Conservation (phyloP, 2,113 vertebrate genomes). For the Panthera uncia region DNA sequence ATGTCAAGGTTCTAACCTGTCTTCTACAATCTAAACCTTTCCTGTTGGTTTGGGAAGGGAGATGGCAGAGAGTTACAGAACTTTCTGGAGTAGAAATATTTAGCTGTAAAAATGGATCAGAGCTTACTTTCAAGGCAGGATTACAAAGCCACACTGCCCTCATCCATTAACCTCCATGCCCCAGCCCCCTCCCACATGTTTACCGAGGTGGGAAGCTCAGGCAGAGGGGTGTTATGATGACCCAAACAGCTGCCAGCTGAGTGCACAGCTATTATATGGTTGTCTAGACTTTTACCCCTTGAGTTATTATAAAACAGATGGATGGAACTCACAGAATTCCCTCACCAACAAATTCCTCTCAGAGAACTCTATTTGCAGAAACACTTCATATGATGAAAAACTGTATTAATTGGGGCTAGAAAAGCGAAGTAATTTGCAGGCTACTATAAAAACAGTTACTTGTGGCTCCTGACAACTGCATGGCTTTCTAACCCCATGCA, state of each 20-base stretch:
- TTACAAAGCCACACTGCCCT: conserved; percentile 18
- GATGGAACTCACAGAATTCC: not conserved
- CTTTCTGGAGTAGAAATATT: not conserved
- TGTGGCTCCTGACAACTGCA: not conserved
- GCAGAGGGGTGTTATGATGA: not conserved
- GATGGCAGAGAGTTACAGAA: not conserved
- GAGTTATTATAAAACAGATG: conserved; percentile 69
- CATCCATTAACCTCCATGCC: not conserved
- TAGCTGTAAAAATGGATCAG: not conserved
- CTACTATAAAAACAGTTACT: not conserved
- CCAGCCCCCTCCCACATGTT: not conserved
- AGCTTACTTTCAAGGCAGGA: not conserved
- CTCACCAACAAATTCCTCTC: not conserved
- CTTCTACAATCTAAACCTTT: not conserved
- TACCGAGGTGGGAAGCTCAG: not conserved
- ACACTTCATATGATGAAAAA: not conserved
- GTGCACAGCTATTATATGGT: not conserved
- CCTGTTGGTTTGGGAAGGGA: not conserved
- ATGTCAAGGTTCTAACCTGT: not conserved
- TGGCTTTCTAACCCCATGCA: not conserved
- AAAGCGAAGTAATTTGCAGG: conserved; percentile 1
- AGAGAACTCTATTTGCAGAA: conserved; percentile 39
- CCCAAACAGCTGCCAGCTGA: conserved; percentile 44
- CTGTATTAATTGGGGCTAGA: not conserved
- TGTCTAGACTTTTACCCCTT: conserved; percentile 39